Base-by-base conservation (phyloP, 2,888 invertebrate species). In the Notodonta dromedarius region DNA sequence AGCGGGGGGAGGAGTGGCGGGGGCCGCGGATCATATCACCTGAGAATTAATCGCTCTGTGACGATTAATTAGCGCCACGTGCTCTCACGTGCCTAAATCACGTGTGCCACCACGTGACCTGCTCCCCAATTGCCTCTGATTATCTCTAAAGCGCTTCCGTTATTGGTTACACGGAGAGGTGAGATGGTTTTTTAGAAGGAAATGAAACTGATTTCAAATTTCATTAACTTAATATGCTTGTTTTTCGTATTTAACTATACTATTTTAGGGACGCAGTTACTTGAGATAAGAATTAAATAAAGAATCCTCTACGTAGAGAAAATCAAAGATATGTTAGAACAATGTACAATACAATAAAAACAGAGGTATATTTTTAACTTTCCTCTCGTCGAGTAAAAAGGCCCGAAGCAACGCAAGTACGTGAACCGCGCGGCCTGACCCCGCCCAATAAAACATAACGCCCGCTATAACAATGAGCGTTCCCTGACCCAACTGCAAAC, bases 51-150 rank as follows among this genome's bases (percentile, higher is more conserved):
- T 92, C 85, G 90, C 78, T 76, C 83, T 83, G 83, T 86, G 87
- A 90, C 90, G 89, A 92, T 93, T 90, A 87, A 93, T 92, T 90
- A 92, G 76, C 71, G 83, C 86, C 89, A 88, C 89, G 88, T 88
- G 89, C 78, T 83, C 76, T 62, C 73, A 79, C 76, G 80, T 77
- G 65, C 54, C 62, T 65, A 74, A 82, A 73, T 72, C 74, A 67
- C 72, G 69, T 69, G 71, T 71, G 76, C 73, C 75, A 78, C 70
- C 80, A 81, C 80, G 81, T 83, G 80, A 73, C 75, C 71, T 57
- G 73, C 55, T 60, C 65, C 59, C 65, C 61, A 69, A 71, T 59
- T 61, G 58, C 39, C 59, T 65, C 63, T 32, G 32, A 52, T 52
- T 52, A 32, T 32, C 7, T 32, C 46, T 5, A 4, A 2, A 46